These are phyloP conservation scores for Apodemus sylvaticus DNA, from an alignment of 2,113 vertebrate species.

Conservation along the genomic window DNA sequence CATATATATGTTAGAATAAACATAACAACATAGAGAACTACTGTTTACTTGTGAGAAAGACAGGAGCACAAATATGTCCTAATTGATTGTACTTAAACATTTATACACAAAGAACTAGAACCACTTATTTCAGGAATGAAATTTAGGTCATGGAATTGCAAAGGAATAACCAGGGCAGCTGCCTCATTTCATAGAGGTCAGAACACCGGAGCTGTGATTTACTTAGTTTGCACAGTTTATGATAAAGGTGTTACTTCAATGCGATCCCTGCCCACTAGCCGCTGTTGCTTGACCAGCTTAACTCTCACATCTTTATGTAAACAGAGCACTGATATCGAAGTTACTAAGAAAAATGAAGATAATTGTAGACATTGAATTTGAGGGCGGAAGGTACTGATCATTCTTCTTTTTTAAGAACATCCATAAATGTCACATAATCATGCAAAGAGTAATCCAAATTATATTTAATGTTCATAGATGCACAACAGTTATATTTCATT, in stretches of 20 bases:
- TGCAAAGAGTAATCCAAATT: not conserved
- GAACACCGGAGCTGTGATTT: not conserved
- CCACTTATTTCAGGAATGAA: slow-evolving; percentile 37
- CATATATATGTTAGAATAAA: not conserved
- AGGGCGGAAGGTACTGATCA: not conserved
- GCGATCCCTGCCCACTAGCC: not conserved
- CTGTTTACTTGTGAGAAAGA: not conserved
- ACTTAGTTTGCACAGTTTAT: not conserved
- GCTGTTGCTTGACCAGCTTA: not conserved
- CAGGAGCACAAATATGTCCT: not conserved
- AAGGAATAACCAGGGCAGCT: not conserved
- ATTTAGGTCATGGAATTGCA: slow-evolving; percentile 6
- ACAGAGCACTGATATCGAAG: not conserved
- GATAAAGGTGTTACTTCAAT: not conserved
- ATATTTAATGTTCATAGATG: not conserved
- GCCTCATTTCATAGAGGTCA: not conserved
- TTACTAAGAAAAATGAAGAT: not conserved
- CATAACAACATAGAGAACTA: not conserved
- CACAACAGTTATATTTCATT: not conserved
- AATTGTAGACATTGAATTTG: not conserved
- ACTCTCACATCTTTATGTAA: not conserved
- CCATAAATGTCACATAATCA: not conserved
- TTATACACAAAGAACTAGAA: not conserved
- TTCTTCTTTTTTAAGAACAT: not conserved
- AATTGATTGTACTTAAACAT: not conserved